Evolutionary conservation across 2,888 invertebrate species (phyloP), one percentile per base, ranked within the genome.

Genomic region (Drosophila prolongata): DNA sequence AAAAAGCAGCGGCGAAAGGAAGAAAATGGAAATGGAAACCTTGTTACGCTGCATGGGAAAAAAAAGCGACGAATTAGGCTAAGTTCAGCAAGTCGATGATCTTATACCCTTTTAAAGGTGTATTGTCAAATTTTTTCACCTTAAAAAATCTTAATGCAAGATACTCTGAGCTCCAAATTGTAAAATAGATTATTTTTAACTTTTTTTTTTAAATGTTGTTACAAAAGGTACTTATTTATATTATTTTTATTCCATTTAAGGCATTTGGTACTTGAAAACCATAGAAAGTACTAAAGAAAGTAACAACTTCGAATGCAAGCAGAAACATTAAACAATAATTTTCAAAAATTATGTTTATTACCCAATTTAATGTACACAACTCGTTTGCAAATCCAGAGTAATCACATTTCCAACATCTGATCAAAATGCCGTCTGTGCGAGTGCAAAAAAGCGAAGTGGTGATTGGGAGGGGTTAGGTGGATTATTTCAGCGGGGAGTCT

Each of bases 21-120:
- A 43, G 56, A 55, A 64, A 60, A 55, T 60, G n/a, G n/a, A n/a
- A n/a, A n/a, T n/a, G 87, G 89, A 89, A 84, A 89, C 89, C 85
- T 88, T 82, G 87, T 88, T 88, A 84, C 78, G 55, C 44, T 79
- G 76, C 72, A 82, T 53, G 43, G 24, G 30, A 44, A 62, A 61
- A 57, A 57, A 59, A 55, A 9, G 1, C 9, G 14, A 24, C 5
- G 9, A 30, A 46, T 27, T 19, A 16, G 6, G 5, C 4, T 0
- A 13, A n/a, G 3, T 30, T 38, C n/a, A 10, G 13, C 10, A 56
- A n/a, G 11, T 5, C 3, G 30, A 16, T 13, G 0, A 19, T 19
- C 11, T 6, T 8, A 40, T 40, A 58, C 57, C 1, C 58, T 13
- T 30, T 30, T 30, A 1, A 30, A 8, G 30, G 30, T 30, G 30